Base-by-base conservation (phyloP, 2,113 vertebrate species). In the Callionymus lyra region DNA sequence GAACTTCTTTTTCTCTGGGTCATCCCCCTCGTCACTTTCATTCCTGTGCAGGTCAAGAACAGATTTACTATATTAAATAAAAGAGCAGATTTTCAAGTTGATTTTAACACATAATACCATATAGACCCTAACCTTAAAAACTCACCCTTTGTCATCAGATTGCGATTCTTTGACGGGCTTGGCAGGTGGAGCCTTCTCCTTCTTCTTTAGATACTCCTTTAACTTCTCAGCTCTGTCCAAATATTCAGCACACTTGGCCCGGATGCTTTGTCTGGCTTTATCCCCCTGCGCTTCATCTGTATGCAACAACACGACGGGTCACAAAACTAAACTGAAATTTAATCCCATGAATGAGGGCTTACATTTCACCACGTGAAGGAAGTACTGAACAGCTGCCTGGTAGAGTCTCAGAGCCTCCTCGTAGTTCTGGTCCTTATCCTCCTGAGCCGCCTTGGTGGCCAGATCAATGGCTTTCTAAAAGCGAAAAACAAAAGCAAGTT, bases 281-380 rank as follows among this genome's bases (percentile, higher is more conserved):
- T 93, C 92, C 14, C 90, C 84, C 67, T 97, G 94, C 12, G 93
- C 84, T 86, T 99, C 93, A 87, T 99, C 93, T 99, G 74, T 1
- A 6, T 2, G 53, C n/a, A 45, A 36, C 15, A 44, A 8, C 32
- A 11, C 8, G 11, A 18, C 12, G 18, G 16, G 17, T 18, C 17
- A 34, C 11, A 13, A 12, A 14, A 13, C 21, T 19, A 3, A 8
- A 15, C 36, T 1, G 14, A 16, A 15, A 15, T 15, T 9, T 14
- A 38, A 15, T 9, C 5, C 13, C 13, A 16, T 38, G 36, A 38
- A 3, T 9, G 9, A 14, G 44, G 18, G 45, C 93, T 88, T 86
- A 97, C 94, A 98, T 87, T 96, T 99, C 43, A 94, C 70, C n/a
- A 95, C 90, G 16, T 99, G 94, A 18, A 99, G 81, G 66, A 99